Conservation (phyloP, 2,797 vertebrate species). For the Ptychadena robeensis region DNA sequence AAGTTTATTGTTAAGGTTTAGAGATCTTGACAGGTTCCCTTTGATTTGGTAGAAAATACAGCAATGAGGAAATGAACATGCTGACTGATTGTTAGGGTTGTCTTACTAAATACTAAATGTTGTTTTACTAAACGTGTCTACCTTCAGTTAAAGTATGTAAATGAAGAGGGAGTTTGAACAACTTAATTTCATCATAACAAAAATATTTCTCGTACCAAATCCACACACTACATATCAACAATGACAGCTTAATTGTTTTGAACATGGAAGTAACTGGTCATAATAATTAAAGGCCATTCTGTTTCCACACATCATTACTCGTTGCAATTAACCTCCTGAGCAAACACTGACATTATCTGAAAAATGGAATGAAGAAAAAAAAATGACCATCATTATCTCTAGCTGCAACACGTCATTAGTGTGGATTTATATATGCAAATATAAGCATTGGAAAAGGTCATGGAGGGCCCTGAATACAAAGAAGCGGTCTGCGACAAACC, state of each 20-base stretch:
- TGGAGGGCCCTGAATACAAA: neutral
- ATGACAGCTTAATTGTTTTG: constrained; percentile 33
- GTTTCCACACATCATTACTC: constrained; percentile 44
- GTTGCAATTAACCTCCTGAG: neutral
- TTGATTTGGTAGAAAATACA: too few species aligned
- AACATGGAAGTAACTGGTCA: constrained; percentile 38
- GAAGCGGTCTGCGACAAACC: too few species aligned
- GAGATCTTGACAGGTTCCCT: too few species aligned
- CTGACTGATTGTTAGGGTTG: too few species aligned
- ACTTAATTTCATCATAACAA: neutral
- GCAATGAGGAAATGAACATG: too few species aligned
- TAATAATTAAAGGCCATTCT: constrained; percentile 23
- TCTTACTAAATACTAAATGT: too few species aligned
- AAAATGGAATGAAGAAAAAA: neutral
- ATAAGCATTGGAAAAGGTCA: neutral
- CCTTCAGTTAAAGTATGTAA: neutral
- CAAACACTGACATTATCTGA: neutral
- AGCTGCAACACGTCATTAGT: neutral
- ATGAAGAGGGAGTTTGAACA: neutral
- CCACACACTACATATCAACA: neutral
- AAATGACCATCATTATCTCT: neutral
- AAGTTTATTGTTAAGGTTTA: too few species aligned
- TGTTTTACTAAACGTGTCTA: neutral
- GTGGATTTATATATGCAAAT: neutral
- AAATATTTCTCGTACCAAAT: neutral